These are phyloP conservation scores for Crypturellus undulatus DNA, from an alignment of 2,113 vertebrate species.

Conservation along the genomic window DNA sequence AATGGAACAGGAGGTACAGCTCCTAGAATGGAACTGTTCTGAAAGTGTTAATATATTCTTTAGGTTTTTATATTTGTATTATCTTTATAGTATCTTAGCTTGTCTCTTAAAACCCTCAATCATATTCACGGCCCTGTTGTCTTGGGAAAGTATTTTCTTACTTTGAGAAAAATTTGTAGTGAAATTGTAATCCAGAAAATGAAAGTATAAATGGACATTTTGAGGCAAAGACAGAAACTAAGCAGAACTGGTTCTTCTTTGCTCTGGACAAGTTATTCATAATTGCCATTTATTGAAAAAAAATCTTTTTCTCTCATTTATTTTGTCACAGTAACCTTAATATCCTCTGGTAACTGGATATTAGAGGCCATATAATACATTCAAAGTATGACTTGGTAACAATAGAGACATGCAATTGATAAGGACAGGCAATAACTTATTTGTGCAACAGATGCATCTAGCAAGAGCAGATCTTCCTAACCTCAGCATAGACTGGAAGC, in stretches of 20 bases:
- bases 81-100: background rate
- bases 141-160: background rate
- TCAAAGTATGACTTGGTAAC: background rate
- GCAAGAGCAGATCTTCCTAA: background rate
- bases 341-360: background rate
- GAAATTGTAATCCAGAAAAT: background rate
- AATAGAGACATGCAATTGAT: background rate
- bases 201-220: background rate
- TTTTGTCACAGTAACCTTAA: background rate
- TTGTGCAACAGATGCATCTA: background rate
- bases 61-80: background rate
- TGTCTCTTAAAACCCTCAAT: background rate
- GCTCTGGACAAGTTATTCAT: background rate
- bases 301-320: background rate
- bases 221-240: background rate
- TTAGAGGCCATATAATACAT: background rate
- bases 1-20: background rate
- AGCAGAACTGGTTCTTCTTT: background rate
- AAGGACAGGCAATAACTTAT: background rate
- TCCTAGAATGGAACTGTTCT: background rate
- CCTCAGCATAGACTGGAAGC: background rate
- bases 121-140: background rate
- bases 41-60: background rate
- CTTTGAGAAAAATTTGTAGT: background rate
- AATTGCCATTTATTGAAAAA: background rate